Base-by-base conservation (phyloP, 2,888 invertebrate species). In the Drosophila colorata region DNA sequence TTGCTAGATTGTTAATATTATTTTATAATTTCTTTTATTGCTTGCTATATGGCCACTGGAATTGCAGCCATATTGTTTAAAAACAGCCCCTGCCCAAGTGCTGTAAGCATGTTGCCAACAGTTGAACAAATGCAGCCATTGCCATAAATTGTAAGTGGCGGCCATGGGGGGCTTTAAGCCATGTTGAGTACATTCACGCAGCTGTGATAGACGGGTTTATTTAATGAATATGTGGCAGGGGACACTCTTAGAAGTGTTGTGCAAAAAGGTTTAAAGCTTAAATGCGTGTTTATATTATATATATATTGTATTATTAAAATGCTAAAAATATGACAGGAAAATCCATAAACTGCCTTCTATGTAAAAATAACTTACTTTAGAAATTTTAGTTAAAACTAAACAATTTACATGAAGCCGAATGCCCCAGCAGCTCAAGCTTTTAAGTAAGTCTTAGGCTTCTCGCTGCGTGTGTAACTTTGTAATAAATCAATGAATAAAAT, bases 21-120 rank as follows among this genome's bases (percentile, higher is more conserved):
- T 87, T 87, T 79, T 84, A 87, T 84, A 83, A 83, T 87, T 83
- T 83, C 83, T 66, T 83, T 80, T 78, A 83, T 83, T 76, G 78
- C 69, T 13, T 47, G 48, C 64, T 63, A 67, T 68, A 57, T 51
- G 64, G 55, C 33, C 43, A 52, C 46, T 67, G 48, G 47, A 57
- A 69, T 58, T 35, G 47, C 58, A 9, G 61, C 41, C 65, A 63
- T 69, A 60, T 72, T 78, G 78, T 47, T 66, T 40, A 28, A 78
- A 60, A 61, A 53, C 38, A 66, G 31, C 37, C 28, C 41, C 48
- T 49, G 25, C 44, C 57, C 59, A 57, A 48, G 48, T 38, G 80
- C 64, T 72, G 82, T 65, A 74, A 84, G 68, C 74, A 71, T 67
- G 72, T 64, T 66, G 63, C 31, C 28, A 38, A 61, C 55, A 40